Evolutionary conservation across 2,888 invertebrate genomes (phyloP).

Genomic region (Watsonalla cultraria): DNA sequence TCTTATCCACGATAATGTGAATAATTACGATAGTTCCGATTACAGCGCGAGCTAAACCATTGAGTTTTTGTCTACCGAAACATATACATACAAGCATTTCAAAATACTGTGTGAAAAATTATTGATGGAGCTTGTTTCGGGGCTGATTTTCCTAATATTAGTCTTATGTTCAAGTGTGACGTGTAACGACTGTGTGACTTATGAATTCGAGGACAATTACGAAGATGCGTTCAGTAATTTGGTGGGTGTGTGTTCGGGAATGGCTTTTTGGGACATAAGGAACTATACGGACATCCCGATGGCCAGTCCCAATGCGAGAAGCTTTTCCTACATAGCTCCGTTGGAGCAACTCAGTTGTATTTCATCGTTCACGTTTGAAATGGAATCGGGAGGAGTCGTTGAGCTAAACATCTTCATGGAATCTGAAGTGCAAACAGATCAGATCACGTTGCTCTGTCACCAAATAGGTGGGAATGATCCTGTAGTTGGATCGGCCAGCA

Average conservation of each 20-base stretch:
- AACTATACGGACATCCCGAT: slow-evolving; percentile 24
- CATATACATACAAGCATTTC: slow-evolving; percentile 21
- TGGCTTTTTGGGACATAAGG: slow-evolving; percentile 28
- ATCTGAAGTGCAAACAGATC: slow-evolving; percentile 19
- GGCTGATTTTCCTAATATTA: slow-evolving; percentile 6
- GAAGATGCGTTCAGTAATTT: slow-evolving; percentile 28
- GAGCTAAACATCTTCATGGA: slow-evolving; percentile 42
- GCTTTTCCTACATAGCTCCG: slow-evolving; percentile 31
- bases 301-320: slow-evolving; percentile 21
- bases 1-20: slow-evolving; percentile 14
- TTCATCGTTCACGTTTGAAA: slow-evolving; percentile 27
- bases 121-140: neutral
- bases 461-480: slow-evolving; percentile 12
- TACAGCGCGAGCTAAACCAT: slow-evolving; percentile 25
- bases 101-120: slow-evolving; percentile 16
- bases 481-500: slow-evolving; percentile 10
- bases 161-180: slow-evolving; percentile 21
- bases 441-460: slow-evolving; percentile 26
- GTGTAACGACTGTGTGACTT: slow-evolving; percentile 37
- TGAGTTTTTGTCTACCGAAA: slow-evolving; percentile 23
- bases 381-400: slow-evolving; percentile 32
- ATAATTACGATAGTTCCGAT: slow-evolving; percentile 28
- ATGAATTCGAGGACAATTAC: slow-evolving; percentile 38
- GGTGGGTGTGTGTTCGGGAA: slow-evolving; percentile 19
- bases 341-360: slow-evolving; percentile 20